Evolutionary conservation across 53 echinoderm and acorn worm genomes (phyloP), one percentile per base, ranked within the genome.

Genomic region (Arbacia lixula): DNA sequence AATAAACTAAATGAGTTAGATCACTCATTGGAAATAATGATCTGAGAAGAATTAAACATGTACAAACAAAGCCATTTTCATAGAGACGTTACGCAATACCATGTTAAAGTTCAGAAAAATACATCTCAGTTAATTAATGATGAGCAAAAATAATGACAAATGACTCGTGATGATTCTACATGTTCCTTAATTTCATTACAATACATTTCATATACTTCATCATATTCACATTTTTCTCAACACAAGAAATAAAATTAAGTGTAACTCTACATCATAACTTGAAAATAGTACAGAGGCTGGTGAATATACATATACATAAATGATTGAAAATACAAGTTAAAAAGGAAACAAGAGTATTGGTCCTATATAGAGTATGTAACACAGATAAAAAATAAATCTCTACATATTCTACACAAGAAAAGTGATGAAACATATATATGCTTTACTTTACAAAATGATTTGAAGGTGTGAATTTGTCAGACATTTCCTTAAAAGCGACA

Each of bases 221-320:
- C 50, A 31, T 33, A 14, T n/a, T 19, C 37, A 46, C 50, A 11
- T 69, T 30, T 43, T 41, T 43, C 46, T 69, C 69, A 69, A 69
- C 40, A 42, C 69, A 69, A 69, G 43, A 74, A 51, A 74, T 74
- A 53, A 56, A 34, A 53, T 53, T 11, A 75, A 75, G 56, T 75
- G 58, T 58, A 64, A 81, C 57, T 81, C 82, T 81, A 81, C 82
- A 63, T 63, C 52, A 81, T 64, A 81, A 63, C 62, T 81, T 81
- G 63, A 63, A 57, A 78, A 63, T 81, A 81, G 82, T 81, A 81
- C 82, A 63, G 41, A 42, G 64, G 36, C 63, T 29, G 40, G 63
- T 81, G 49, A 58, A 77, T 77, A 77, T 81, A 81, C 79, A 78
- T 60, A 60, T 60, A 79, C 77, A 81, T 81, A 63, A 81, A 81